These are phyloP conservation scores for Hyalella azteca DNA, from an alignment of 2,888 invertebrate species.

Conservation along the genomic window DNA sequence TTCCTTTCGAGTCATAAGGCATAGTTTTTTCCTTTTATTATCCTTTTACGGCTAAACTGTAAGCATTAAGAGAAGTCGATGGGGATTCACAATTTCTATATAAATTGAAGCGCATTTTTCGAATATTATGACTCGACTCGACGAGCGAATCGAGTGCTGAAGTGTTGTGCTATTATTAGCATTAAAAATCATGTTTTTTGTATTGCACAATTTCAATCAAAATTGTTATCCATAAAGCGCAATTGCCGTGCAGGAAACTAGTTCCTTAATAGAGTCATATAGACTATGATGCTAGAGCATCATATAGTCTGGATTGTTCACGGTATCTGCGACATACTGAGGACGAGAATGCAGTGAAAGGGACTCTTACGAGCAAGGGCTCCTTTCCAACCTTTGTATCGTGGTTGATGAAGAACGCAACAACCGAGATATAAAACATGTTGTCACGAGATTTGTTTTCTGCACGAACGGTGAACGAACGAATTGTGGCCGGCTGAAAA, in stretches of 20 bases:
- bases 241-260: background rate
- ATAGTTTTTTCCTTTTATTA: background rate
- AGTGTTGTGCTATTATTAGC: background rate
- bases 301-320: background rate
- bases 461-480: background rate
- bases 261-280: too few species aligned
- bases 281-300: background rate
- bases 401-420: background rate
- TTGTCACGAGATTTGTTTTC: background rate
- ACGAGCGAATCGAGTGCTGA: too few species aligned
- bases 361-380: too few species aligned
- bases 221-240: background rate
- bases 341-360: background rate
- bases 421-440: background rate
- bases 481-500: background rate
- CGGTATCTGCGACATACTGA: background rate
- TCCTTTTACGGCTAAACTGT: background rate
- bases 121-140: background rate
- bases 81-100: background rate
- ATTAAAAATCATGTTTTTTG: background rate
- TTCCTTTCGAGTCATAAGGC: too few species aligned
- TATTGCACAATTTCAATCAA: background rate
- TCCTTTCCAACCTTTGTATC: background rate
- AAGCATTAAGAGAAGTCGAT: too few species aligned
- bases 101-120: background rate